A percentile compares a stretch with the other conserved stretches of the same genome.
phyloP scores from a whole-genome alignment of 2,113 vertebrate genomes.

The Thymallus thymallus region DNA sequence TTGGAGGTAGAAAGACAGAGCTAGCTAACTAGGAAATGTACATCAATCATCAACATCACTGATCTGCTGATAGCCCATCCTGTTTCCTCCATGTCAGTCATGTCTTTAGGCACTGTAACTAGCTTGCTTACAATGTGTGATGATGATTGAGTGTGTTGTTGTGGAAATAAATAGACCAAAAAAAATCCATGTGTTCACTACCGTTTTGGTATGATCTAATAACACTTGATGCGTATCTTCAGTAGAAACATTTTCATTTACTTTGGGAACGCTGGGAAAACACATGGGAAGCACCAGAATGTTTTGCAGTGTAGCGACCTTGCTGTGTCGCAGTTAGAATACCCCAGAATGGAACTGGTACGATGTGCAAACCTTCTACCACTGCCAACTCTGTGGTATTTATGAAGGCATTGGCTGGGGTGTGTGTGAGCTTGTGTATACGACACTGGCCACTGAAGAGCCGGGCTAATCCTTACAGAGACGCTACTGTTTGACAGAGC shows the following conservation, averaged over 20 bases:
- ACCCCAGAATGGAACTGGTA: slow-evolving; percentile 62
- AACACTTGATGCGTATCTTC: slow-evolving; percentile 45
- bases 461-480: slow-evolving; percentile 26
- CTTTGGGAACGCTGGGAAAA: slow-evolving; percentile 23
- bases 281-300: slow-evolving; percentile 40
- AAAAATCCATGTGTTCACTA: no score
- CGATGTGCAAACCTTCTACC: slow-evolving; percentile 57
- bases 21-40: no score
- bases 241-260: slow-evolving; percentile 47
- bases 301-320: slow-evolving; percentile 55
- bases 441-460: background rate
- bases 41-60: no score
- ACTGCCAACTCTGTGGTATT: slow-evolving; percentile 62
- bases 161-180: no score
- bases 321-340: slow-evolving; percentile 61
- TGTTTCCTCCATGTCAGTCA: no score
- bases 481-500: slow-evolving; percentile 41
- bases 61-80: no score
- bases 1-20: no score
- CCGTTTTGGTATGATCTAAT: no score
- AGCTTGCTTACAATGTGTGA: no score
- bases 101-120: no score
- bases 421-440: slow-evolving; percentile 17
- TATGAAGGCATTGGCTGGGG: slow-evolving; percentile 54
- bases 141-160: no score